Evolutionary conservation across 2,888 invertebrate species (phyloP).

Genomic region (Eupithecia pulchellata): DNA sequence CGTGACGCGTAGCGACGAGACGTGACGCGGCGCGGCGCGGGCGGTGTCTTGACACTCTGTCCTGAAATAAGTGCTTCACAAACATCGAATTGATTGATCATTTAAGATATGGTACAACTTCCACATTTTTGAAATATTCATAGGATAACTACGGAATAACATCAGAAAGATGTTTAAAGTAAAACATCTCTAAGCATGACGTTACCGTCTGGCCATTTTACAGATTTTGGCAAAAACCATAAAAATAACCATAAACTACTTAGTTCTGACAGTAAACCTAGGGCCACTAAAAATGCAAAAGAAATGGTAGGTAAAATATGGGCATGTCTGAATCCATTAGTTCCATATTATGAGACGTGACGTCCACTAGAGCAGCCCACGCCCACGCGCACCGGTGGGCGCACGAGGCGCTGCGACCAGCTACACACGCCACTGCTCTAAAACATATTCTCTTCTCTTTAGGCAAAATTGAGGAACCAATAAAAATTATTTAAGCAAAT

Average conservation of each 20-base stretch:
- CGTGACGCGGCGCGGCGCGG: neutral
- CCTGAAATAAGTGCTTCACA: too few species aligned
- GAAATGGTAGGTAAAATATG: constrained; percentile 40
- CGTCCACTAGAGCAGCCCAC: constrained; percentile 26
- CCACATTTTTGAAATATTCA: neutral
- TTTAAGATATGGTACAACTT: neutral
- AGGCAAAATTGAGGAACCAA: neutral
- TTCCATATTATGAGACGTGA: constrained; percentile 40
- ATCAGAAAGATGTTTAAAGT: neutral
- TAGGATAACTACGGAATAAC: neutral
- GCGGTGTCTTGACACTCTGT: neutral
- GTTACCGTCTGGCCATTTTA: constrained; percentile 26
- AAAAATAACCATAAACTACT: constrained; percentile 39
- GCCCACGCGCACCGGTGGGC: constrained; percentile 25
- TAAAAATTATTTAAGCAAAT: neutral
- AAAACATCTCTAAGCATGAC: constrained; percentile 19
- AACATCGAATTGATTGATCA: neutral
- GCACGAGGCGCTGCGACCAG: neutral
- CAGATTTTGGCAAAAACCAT: constrained; percentile 20
- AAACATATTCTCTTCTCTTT: neutral
- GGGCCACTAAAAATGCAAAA: constrained; percentile 39
- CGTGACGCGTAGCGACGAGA: too few species aligned
- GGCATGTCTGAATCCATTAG: constrained; percentile 37
- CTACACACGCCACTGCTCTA: neutral
- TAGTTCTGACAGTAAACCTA: constrained; percentile 34